These are phyloP conservation scores for Bombus impatiens DNA, from an alignment of 1,140 invertebrate species.

Conservation along the genomic window DNA sequence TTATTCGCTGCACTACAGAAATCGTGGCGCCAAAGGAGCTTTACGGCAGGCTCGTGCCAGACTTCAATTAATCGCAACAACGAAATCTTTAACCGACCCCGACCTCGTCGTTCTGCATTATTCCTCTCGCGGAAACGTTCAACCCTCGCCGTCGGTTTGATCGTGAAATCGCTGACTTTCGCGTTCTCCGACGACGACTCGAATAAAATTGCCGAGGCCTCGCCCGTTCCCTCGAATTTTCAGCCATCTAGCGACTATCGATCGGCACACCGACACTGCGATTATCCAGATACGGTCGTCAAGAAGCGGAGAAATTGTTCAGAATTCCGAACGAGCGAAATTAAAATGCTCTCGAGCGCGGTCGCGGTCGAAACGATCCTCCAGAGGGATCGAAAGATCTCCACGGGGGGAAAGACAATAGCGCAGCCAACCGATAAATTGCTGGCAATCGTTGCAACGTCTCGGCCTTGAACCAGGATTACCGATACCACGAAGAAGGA, in stretches of 20 bases:
- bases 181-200: neutral
- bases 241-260: conserved; percentile 4
- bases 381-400: neutral
- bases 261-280: conserved; percentile 1
- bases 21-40: neutral
- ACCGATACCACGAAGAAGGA: neutral
- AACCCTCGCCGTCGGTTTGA: neutral
- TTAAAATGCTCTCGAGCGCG: neutral
- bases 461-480: conserved; percentile 4
- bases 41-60: neutral
- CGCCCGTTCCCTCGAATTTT: conserved; percentile 19
- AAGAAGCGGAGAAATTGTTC: neutral
- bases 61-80: conserved; percentile 24
- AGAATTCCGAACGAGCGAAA: neutral
- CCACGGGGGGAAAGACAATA: neutral
- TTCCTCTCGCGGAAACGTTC: neutral
- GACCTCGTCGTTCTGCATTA: conserved; percentile 9
- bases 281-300: neutral
- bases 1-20: neutral
- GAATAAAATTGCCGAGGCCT: conserved; percentile 17
- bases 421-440: conserved; percentile 28
- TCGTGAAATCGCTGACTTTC: conserved; percentile 1
- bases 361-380: neutral
- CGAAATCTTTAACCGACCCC: conserved; percentile 16
- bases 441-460: neutral